Percentiles rank a stretch among this genome's conserved stretches.
These are phyloP conservation scores for Tanaodytes sp. DNA, from an alignment of 2,888 invertebrate genomes.

Conservation along the genomic window DNA sequence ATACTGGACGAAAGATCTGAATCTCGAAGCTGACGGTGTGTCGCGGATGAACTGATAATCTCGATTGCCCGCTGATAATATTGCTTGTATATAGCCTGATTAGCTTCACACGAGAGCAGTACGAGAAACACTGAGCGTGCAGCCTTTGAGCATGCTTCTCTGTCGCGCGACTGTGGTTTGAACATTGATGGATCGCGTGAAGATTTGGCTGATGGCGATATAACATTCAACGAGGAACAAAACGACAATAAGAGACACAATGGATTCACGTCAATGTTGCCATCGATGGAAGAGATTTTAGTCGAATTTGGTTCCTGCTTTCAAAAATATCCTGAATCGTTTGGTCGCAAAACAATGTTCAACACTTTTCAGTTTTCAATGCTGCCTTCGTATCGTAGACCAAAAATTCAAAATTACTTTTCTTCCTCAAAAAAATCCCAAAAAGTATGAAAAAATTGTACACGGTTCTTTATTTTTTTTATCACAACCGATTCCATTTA, in stretches of 20 bases:
- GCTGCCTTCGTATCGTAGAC: too few species aligned
- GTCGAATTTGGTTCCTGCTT: constrained; percentile 34
- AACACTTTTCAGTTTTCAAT: too few species aligned
- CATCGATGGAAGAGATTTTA: constrained; percentile 54
- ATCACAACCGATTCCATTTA: too few species aligned
- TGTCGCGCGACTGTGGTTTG: constrained; percentile 36
- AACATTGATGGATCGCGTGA: constrained; percentile 50
- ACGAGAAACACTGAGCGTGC: constrained; percentile 52
- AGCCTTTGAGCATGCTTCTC: constrained; percentile 47
- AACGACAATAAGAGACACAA: constrained; percentile 48
- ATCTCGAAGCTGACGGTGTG: constrained; percentile 8
- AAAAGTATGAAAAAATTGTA: too few species aligned
- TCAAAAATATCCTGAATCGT: too few species aligned
- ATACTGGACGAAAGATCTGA: too few species aligned
- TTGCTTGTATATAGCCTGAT: constrained; percentile 25
- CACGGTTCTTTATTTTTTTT: too few species aligned
- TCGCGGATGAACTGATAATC: constrained; percentile 12
- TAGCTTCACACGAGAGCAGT: constrained; percentile 34
- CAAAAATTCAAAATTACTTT: too few species aligned
- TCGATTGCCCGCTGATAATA: constrained; percentile 25
- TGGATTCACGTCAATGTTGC: constrained; percentile 50
- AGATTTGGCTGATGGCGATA: constrained; percentile 50
- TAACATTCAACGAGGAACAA: constrained; percentile 49
- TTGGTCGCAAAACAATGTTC: too few species aligned
- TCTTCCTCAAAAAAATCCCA: too few species aligned